Percentiles rank a stretch among this genome's conserved stretches.
phyloP scores from a whole-genome alignment of 2,888 invertebrate genomes.

The Caenorhabditis sulstoni region DNA sequence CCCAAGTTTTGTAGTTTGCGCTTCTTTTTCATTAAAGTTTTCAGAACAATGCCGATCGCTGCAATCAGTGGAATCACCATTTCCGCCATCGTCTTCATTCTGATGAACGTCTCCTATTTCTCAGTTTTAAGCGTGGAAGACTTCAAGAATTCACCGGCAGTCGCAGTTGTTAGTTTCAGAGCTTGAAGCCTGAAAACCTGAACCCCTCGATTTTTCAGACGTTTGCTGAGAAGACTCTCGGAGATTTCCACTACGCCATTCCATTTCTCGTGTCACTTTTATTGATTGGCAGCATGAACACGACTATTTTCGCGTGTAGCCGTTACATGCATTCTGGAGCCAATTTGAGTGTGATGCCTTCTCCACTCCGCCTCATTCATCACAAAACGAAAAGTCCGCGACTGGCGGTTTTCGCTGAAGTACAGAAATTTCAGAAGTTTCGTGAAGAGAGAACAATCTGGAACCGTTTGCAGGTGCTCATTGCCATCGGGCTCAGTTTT shows the following conservation, averaged over 20 bases:
- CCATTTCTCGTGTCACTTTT: slow-evolving; percentile 76
- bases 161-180: slow-evolving; percentile 85
- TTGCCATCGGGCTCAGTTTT: slow-evolving; percentile 72
- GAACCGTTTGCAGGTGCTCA: slow-evolving; percentile 59
- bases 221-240: slow-evolving; percentile 73
- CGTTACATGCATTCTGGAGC: slow-evolving; percentile 63
- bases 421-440: slow-evolving; percentile 1
- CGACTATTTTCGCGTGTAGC: slow-evolving; percentile 74
- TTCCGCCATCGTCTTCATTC: slow-evolving; percentile 85
- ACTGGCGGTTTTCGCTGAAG: slow-evolving; percentile 73
- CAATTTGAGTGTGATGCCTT: slow-evolving; percentile 59
- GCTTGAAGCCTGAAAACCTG: no score
- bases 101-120: slow-evolving; percentile 93
- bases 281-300: slow-evolving; percentile 74
- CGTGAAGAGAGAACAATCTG: no score
- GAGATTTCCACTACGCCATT: slow-evolving; percentile 71
- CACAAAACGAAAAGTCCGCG: slow-evolving; percentile 67
- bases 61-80: slow-evolving; percentile 73
- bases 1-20: slow-evolving; percentile 1
- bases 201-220: no score
- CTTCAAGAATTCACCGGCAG: slow-evolving; percentile 88
- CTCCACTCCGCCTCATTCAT: slow-evolving; percentile 66
- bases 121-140: slow-evolving; percentile 89
- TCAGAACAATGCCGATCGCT: slow-evolving; percentile 75
- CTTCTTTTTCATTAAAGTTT: no score